Base-by-base conservation (phyloP, 2,113 vertebrate species). In the Calypte anna region DNA sequence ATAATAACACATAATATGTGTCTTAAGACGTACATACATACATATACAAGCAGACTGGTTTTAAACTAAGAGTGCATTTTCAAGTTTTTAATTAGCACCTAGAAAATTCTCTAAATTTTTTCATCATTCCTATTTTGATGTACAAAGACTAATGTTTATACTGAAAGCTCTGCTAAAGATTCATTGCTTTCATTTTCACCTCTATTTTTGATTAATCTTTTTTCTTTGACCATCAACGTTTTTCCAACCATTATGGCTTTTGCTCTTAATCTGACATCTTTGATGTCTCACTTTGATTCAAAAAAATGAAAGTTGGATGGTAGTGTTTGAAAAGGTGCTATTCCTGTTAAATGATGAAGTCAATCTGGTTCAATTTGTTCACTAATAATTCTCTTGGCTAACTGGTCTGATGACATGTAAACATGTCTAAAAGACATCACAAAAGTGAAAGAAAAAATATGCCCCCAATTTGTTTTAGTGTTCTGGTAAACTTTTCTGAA, bases 221-320 rank as follows among this genome's bases (percentile, higher is more conserved):
- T 91, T 76, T 84, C 24, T 78, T 78, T 31, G 57, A 25, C 20
- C 36, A 31, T 57, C 18, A 50, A 30, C 18, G 40, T 24, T 73
- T 85, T 82, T 77, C 50, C 6, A 43, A 20, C 53, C 78, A 24
- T 58, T 78, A 16, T 5, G 18, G 67, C 67, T 76, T 83, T 90
- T 59, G 40, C 55, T 89, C 57, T 73, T 72, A 70, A 94, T 91
- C 58, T 64, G 62, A 53, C 3, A 18, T 57, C 81, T 93, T 82
- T 96, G 91, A 96, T 95, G 93, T 87, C 14, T 16, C n/a, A 70
- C 90, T 96, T 96, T 95, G 84, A 88, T 90, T 92, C 72, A 86
- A 82, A 64, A 16, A 77, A 83, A 79, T 82, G 23, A 28, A 68
- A 66, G 66, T 44, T 73, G 40, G 40, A 62, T 87, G 46, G 40